Conservation (phyloP, 1,140 invertebrate species). For the Myzus persicae region DNA sequence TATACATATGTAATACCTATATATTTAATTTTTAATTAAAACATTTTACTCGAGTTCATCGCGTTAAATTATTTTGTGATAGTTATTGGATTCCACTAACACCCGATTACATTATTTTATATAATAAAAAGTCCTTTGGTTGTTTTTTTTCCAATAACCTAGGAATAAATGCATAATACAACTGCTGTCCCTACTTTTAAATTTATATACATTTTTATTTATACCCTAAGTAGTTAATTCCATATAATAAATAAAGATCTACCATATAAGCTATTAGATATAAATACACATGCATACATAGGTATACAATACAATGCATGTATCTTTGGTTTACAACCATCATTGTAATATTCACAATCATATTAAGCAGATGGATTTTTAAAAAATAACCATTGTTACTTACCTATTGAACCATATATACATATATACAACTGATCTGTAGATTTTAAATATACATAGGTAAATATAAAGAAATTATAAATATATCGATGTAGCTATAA, state of each 20-base stretch:
- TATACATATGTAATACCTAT: background rate
- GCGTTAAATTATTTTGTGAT: background rate
- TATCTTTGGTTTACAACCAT: background rate
- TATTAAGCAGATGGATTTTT: background rate
- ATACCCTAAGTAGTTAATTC: constrained; percentile 47
- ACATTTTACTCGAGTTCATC: background rate
- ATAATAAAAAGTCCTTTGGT: background rate
- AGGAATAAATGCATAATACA: background rate
- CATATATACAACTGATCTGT: background rate
- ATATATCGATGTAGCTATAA: background rate
- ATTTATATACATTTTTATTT: constrained; percentile 34
- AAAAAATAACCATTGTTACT: background rate
- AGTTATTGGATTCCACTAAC: background rate
- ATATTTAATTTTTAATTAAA: constrained; percentile 34
- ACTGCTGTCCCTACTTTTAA: constrained; percentile 19
- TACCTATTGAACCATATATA: background rate
- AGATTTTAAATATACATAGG: background rate
- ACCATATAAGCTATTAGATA: constrained; percentile 20
- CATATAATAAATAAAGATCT: constrained; percentile 40
- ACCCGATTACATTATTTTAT: background rate
- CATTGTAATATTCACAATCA: background rate
- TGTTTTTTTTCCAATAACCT: background rate
- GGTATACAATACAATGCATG: background rate
- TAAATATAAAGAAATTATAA: background rate
- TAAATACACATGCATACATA: background rate